Base-by-base conservation (phyloP, 2,888 invertebrate species). In the Rotaria macrura region DNA sequence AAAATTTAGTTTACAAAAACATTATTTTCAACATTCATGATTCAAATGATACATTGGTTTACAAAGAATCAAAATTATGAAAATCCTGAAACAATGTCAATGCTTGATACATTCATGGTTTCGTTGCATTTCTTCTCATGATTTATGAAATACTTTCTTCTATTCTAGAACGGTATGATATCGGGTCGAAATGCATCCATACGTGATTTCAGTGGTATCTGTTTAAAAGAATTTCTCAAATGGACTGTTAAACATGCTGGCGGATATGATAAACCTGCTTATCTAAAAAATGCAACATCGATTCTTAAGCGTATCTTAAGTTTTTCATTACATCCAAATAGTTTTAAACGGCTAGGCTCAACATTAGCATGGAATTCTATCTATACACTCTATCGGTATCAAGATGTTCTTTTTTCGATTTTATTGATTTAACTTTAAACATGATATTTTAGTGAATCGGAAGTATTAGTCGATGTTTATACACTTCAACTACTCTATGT, bases 1-100 rank as follows among this genome's bases (percentile, higher is more conserved):
- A 65, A 34, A 72, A 84, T 86, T 1, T 85, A 91, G 91, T 91
- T 91, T 54, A 89, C 90, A n/a, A 89, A 92, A 86, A 93, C 93
- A 89, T 91, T 94, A 87, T 94, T 94, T 89, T 92, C 93, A 88
- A 93, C 93, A 0, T 90, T 94, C 5, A 90, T 93, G 83, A 89
- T 93, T 87, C 94, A 94, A 91, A 89, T 94, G 47, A 93, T 93
- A 87, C 94, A 94, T 89, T 94, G 93, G 93, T 93, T 94, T 88
- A 93, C 94, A 0, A 92, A 92, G 87, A 91, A 90, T 65, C 92
- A 89, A 87, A 89, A 92, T 89, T 89, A 91, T 20, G 89, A 92
- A 83, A 92, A 92, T 86, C 89, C 90, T 2, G 93, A 93, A 87
- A 92, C 93, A n/a, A 90, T 91, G 86, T 91, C 92, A 38, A 89